Conservation (phyloP, 2,113 vertebrate genomes). For the Chloropsis cyanopogon region DNA sequence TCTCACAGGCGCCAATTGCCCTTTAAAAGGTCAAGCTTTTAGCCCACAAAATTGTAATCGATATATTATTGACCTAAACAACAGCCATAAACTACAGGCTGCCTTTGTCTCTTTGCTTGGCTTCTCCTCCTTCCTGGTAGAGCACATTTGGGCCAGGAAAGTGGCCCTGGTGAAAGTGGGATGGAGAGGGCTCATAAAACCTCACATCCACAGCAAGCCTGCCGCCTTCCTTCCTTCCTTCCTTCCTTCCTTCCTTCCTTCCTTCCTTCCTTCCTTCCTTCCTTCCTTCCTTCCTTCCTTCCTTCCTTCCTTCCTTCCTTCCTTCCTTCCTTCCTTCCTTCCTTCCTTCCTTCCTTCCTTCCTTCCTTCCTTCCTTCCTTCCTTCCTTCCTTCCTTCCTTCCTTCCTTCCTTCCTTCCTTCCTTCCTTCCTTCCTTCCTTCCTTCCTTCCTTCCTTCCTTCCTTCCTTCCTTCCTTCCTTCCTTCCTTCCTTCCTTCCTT, state of each 20-base stretch:
- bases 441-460: too few species aligned
- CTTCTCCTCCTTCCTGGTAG: background rate
- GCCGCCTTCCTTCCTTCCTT: background rate
- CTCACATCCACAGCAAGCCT: accelerated
- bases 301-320: background rate
- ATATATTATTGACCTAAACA: constrained; percentile 9
- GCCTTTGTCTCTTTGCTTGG: background rate
- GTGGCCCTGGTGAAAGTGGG: background rate
- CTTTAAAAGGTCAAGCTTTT: constrained; percentile 12
- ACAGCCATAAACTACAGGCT: background rate
- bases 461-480: too few species aligned
- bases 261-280: background rate
- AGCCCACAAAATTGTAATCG: background rate
- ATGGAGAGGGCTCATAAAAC: background rate
- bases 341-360: too few species aligned
- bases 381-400: too few species aligned
- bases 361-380: too few species aligned
- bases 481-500: too few species aligned
- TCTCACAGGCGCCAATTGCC: background rate
- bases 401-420: too few species aligned
- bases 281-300: too few species aligned
- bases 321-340: too few species aligned
- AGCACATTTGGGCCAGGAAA: background rate
- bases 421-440: background rate
- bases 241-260: background rate